Evolutionary conservation across 1,140 invertebrate species (phyloP).

Genomic region (Drosophila nebulosa): DNA sequence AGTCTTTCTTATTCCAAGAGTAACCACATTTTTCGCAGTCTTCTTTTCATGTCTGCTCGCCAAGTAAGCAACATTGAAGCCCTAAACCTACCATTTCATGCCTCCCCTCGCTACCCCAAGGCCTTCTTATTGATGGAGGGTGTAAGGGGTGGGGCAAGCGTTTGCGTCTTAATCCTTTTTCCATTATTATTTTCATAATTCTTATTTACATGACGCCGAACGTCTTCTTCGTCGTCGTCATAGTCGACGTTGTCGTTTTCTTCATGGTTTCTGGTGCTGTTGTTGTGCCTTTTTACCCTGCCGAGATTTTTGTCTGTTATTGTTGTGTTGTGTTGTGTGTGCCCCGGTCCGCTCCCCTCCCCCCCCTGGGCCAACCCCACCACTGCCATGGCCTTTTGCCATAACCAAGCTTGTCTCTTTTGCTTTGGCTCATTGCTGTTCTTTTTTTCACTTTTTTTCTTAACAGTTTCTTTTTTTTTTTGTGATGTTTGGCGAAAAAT

Average conservation of each 20-base stretch:
- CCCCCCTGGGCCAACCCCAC: constrained; percentile 3
- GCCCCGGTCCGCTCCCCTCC: no score
- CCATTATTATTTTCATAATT: constrained; percentile 81
- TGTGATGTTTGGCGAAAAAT: constrained; percentile 73
- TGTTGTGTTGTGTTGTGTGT: no score
- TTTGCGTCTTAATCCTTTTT: constrained; percentile 80
- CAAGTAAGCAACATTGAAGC: not conserved
- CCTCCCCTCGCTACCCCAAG: constrained; percentile 14
- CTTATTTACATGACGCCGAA: constrained; percentile 80
- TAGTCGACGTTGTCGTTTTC: not conserved
- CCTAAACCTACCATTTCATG: not conserved
- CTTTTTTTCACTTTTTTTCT: not conserved
- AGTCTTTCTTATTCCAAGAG: not conserved
- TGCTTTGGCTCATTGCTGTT: constrained; percentile 18
- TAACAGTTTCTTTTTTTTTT: constrained; percentile 17
- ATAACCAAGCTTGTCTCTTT: constrained; percentile 37
- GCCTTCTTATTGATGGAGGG: not conserved
- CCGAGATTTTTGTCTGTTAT: constrained; percentile 64
- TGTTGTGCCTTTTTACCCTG: constrained; percentile 13
- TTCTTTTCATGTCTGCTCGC: constrained; percentile 57
- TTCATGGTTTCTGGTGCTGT: not conserved
- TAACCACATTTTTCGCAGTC: constrained; percentile 50
- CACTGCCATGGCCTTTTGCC: not conserved
- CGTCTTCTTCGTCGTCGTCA: constrained; percentile 39
- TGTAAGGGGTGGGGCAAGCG: constrained; percentile 23